A percentile compares a stretch with the other conserved stretches of the same genome.
Conservation (phyloP, 2,888 invertebrate species). For the Plebejus argus region DNA sequence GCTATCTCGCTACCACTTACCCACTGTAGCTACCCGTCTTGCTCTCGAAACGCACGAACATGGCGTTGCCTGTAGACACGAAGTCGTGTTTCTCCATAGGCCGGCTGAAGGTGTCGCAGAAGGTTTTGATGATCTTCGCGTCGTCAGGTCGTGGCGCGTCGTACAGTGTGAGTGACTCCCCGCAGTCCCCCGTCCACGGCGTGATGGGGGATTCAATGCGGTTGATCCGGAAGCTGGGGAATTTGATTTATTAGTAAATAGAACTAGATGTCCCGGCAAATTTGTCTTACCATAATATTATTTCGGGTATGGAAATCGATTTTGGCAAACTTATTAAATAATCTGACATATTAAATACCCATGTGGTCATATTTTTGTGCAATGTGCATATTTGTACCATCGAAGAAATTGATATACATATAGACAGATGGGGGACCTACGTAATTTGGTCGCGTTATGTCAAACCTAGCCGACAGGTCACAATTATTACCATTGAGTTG, state of each 20-base stretch:
- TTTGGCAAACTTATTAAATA: too few species aligned
- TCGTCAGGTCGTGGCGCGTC: conserved; percentile 94
- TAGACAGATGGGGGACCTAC: too few species aligned
- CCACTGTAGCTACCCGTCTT: conserved; percentile 96
- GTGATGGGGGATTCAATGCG: conserved; percentile 93
- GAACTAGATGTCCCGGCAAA: background rate
- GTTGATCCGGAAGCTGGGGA: conserved; percentile 89
- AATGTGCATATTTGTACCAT: too few species aligned
- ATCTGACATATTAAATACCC: too few species aligned
- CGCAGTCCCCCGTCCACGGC: conserved; percentile 93
- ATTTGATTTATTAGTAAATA: conserved; percentile 31
- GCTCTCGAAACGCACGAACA: conserved; percentile 94
- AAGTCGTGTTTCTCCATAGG: conserved; percentile 97
- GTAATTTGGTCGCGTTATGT: too few species aligned
- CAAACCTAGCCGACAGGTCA: too few species aligned
- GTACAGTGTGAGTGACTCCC: conserved; percentile 93
- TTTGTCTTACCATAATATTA: too few species aligned
- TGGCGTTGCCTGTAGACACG: conserved; percentile 91
- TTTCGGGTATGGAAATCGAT: too few species aligned
- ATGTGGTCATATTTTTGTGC: too few species aligned
- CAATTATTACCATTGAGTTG: too few species aligned
- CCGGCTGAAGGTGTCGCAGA: conserved; percentile 95
- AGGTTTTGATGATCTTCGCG: conserved; percentile 94
- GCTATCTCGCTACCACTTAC: conserved; percentile 57
- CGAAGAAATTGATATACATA: too few species aligned